These are phyloP conservation scores for Gnatocerus cornutus DNA, from an alignment of 2,888 invertebrate genomes.

Conservation along the genomic window DNA sequence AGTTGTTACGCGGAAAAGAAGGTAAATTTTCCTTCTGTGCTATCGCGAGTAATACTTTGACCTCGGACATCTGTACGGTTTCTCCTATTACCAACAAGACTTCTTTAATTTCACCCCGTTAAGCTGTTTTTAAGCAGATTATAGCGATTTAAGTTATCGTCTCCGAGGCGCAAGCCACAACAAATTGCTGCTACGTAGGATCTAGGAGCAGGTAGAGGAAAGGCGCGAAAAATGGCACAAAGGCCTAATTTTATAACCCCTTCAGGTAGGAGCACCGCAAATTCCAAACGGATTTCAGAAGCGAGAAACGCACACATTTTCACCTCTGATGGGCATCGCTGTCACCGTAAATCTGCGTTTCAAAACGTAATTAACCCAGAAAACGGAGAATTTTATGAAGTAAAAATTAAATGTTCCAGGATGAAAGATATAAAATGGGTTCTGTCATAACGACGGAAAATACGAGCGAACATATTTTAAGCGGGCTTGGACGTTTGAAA, in stretches of 20 bases:
- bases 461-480: too few relatives aligned
- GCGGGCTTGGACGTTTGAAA: too few relatives aligned
- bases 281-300: too few relatives aligned
- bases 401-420: too few relatives aligned
- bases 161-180: conserved; percentile 45
- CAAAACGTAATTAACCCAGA: too few relatives aligned
- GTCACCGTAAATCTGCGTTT: too few relatives aligned
- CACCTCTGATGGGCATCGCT: too few relatives aligned
- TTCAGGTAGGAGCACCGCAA: too few relatives aligned
- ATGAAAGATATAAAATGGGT: too few relatives aligned
- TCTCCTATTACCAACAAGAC: conserved; percentile 45
- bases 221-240: neutral
- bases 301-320: too few relatives aligned
- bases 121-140: conserved; percentile 50
- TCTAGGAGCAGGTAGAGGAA: neutral
- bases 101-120: conserved; percentile 44
- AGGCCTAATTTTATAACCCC: neutral
- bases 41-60: conserved; percentile 42
- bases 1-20: conserved; percentile 28
- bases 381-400: too few relatives aligned
- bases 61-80: conserved; percentile 42
- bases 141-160: conserved; percentile 42
- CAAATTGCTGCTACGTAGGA: conserved; percentile 18
- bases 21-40: conserved; percentile 30
- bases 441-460: too few relatives aligned